Percentiles rank a stretch among this genome's conserved stretches.
phyloP scores from a whole-genome alignment of 2,888 invertebrate species.

The Atherix ibis region DNA sequence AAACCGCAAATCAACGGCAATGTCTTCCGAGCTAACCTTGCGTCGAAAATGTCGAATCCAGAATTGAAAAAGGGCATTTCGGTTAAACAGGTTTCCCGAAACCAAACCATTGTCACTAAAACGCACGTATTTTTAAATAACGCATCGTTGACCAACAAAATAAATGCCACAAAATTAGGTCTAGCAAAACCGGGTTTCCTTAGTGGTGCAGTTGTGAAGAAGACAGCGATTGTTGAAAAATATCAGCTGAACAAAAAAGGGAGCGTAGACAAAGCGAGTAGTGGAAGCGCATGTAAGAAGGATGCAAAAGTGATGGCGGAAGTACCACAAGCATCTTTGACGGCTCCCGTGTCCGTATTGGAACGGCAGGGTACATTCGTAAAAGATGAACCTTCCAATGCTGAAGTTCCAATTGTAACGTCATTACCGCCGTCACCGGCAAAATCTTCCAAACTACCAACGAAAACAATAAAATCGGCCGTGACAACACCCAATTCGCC shows the following conservation, averaged over 20 bases:
- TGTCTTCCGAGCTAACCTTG: slow-evolving; percentile 24
- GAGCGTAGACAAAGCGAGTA: slow-evolving; percentile 5
- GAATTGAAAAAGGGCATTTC: slow-evolving; percentile 14
- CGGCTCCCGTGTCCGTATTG: slow-evolving; percentile 30
- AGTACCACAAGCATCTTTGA: slow-evolving; percentile 19
- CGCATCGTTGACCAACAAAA: slow-evolving; percentile 10
- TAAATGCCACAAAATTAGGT: slow-evolving; percentile 6
- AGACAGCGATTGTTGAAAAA: slow-evolving; percentile 14
- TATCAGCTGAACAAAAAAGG: slow-evolving; percentile 12
- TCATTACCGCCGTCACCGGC: slow-evolving; percentile 16
- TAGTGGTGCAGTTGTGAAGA: slow-evolving; percentile 15
- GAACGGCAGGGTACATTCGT: slow-evolving; percentile 85
- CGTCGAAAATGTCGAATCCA: slow-evolving; percentile 23
- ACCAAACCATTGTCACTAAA: slow-evolving; percentile 9
- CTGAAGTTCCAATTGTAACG: slow-evolving; percentile 27
- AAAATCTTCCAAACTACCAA: slow-evolving; percentile 26
- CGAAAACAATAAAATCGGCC: slow-evolving; percentile 16
- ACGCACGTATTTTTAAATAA: slow-evolving; percentile 12
- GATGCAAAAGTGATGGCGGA: no score
- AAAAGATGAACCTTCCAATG: slow-evolving; percentile 52
- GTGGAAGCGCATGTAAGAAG: slow-evolving; percentile 3
- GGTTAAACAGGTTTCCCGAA: slow-evolving; percentile 10
- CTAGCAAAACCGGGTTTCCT: slow-evolving; percentile 6
- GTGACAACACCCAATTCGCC: slow-evolving; percentile 10
- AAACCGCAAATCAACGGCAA: slow-evolving; percentile 9